A percentile compares a stretch with the other conserved stretches of the same genome.
These are phyloP conservation scores for Hoplostethus atlanticus DNA, from an alignment of 2,797 vertebrate species.

Conservation along the genomic window DNA sequence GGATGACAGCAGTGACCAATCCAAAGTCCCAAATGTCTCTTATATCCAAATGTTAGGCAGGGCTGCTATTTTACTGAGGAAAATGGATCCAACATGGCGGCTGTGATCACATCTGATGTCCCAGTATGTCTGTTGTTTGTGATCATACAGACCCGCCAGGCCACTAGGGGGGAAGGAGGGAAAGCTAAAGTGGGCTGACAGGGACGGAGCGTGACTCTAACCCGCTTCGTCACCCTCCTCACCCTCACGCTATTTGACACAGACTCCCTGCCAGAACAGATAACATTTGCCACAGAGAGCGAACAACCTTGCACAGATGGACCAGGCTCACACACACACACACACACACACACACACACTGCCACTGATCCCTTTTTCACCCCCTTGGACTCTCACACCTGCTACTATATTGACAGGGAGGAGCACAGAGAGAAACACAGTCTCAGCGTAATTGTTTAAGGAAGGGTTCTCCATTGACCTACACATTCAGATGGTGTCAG, in stretches of 20 bases:
- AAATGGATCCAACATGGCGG: conserved; percentile 22
- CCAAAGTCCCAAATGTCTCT: background rate
- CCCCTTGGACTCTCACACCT: background rate
- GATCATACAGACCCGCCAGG: conserved; percentile 44
- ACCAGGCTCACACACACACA: conserved; percentile 14
- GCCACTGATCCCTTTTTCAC: conserved; percentile 24
- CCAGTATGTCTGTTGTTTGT: conserved; percentile 11
- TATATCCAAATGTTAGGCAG: conserved; percentile 9
- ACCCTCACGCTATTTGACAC: conserved; percentile 49
- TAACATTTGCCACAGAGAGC: conserved; percentile 43
- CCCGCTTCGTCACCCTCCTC: conserved; percentile 37
- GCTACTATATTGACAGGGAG: background rate
- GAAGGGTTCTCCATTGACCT: conserved; percentile 10
- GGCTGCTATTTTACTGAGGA: background rate
- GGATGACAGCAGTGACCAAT: background rate
- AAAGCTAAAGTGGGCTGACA: conserved; percentile 48
- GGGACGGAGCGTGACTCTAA: conserved; percentile 44
- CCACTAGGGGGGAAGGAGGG: background rate
- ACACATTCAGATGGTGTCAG: background rate
- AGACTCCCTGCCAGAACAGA: conserved; percentile 53
- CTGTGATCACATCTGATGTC: conserved; percentile 18
- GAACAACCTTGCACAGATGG: conserved; percentile 32
- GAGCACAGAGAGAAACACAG: background rate
- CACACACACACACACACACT: conserved; percentile 19
- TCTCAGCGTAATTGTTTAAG: background rate